phyloP scores from a whole-genome alignment of 1,140 invertebrate genomes.

The Hyphantria cunea region DNA sequence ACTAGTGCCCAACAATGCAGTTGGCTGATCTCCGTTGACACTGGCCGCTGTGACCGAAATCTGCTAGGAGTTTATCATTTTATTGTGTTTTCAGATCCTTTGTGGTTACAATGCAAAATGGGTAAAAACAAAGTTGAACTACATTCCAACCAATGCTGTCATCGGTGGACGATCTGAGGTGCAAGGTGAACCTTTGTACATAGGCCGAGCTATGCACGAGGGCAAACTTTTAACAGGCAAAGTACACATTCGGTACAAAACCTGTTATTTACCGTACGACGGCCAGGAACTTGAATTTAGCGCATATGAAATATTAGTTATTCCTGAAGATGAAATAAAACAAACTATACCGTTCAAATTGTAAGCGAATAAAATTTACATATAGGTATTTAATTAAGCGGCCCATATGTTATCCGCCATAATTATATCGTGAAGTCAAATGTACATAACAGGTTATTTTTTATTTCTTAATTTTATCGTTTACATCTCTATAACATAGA shows the following conservation, averaged over 20 bases:
- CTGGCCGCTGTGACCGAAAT: no score
- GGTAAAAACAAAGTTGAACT: constrained; percentile 83
- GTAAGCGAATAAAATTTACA: no score
- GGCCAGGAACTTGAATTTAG: constrained; percentile 81
- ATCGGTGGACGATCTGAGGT: constrained; percentile 84
- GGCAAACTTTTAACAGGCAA: constrained; percentile 88
- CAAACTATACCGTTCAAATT: background rate
- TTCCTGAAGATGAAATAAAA: background rate
- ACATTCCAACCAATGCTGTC: constrained; percentile 86
- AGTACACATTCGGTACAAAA: constrained; percentile 67
- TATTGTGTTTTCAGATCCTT: constrained; percentile 43
- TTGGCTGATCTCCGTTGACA: no score
- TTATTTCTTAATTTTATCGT: no score
- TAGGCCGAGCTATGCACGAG: constrained; percentile 83
- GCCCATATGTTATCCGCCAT: no score
- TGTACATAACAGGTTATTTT: no score
- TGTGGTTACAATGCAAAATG: constrained; percentile 74
- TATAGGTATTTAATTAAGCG: no score
- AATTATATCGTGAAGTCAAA: no score
- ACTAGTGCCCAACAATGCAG: no score
- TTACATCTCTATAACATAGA: no score
- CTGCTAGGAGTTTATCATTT: background rate
- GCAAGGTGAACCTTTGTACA: constrained; percentile 85
- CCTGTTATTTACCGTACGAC: constrained; percentile 87
- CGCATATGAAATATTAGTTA: constrained; percentile 37